phyloP scores from a whole-genome alignment of 2,113 vertebrate genomes.

The Promerops cafer region DNA sequence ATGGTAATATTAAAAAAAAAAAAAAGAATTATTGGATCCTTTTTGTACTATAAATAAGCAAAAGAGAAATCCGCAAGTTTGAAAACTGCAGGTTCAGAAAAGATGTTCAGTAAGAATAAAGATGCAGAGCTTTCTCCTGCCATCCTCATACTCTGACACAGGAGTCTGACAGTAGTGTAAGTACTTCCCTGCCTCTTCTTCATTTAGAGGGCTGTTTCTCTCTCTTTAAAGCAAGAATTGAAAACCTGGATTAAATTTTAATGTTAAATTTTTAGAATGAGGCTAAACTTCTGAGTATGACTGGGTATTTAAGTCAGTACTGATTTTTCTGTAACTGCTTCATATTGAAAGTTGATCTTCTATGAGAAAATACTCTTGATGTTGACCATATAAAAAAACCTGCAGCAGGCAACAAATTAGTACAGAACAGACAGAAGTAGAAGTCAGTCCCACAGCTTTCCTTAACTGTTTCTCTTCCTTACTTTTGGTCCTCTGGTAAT shows the following conservation, averaged over 20 bases:
- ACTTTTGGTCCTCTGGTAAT: not conserved
- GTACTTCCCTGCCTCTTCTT: not conserved
- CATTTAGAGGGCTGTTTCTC: not conserved
- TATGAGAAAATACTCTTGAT: not conserved
- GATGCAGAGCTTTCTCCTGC: not conserved
- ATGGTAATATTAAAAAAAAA: not conserved
- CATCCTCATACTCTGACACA: not conserved
- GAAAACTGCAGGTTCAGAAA: not conserved
- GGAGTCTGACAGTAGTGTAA: not conserved
- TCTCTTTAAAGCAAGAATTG: not conserved
- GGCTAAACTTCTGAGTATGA: not conserved
- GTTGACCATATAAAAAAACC: not conserved
- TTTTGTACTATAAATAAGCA: not conserved
- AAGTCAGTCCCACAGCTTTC: not conserved
- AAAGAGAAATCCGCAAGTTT: not conserved
- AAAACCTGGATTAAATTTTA: not conserved
- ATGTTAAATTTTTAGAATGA: not conserved
- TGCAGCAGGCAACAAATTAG: not conserved
- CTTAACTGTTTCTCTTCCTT: not conserved
- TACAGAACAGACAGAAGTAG: not conserved
- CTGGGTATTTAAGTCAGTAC: not conserved
- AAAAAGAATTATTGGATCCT: not conserved
- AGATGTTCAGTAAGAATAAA: not conserved
- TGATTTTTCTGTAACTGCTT: not conserved
- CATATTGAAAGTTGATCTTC: not conserved